Percentiles rank a stretch among this genome's conserved stretches.
These are phyloP conservation scores for Festucalex cinctus DNA, from an alignment of 2,113 vertebrate species.

Conservation along the genomic window DNA sequence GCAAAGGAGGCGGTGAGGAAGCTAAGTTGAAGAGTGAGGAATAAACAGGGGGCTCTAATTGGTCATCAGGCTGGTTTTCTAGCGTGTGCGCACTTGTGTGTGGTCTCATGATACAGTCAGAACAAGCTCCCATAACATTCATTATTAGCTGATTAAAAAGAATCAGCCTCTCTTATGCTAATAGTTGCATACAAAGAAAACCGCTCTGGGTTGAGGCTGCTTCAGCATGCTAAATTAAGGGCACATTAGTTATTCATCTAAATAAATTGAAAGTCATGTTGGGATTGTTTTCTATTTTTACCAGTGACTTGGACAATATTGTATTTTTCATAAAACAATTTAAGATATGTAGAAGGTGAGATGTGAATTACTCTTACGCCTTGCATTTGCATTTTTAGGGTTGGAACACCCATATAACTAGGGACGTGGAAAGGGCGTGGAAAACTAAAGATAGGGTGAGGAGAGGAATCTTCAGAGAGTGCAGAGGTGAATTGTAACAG, in stretches of 20 bases:
- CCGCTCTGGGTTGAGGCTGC: constrained; percentile 33
- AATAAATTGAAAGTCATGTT: constrained; percentile 72
- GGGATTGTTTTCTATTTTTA: constrained; percentile 72
- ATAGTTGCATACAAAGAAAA: constrained; percentile 54
- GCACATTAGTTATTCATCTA: constrained; percentile 72
- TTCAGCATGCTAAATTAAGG: constrained; percentile 65
- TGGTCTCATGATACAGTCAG: constrained; percentile 60
- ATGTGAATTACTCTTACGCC: constrained; percentile 35
- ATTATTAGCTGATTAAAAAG: constrained; percentile 74
- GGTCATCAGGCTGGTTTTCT: constrained; percentile 58
- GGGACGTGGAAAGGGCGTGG: too few species aligned
- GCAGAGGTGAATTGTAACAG: too few species aligned
- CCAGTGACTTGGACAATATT: constrained; percentile 60
- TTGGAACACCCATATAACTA: too few species aligned
- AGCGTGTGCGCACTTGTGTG: constrained; percentile 13
- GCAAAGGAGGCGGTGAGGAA: constrained; percentile 32
- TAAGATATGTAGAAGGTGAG: constrained; percentile 49
- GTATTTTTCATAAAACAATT: constrained; percentile 38
- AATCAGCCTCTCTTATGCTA: constrained; percentile 69
- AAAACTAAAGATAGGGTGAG: too few species aligned
- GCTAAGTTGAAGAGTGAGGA: constrained; percentile 37
- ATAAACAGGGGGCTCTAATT: constrained; percentile 61
- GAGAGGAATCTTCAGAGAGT: too few species aligned
- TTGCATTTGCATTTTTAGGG: too few species aligned
- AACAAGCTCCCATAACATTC: constrained; percentile 68